phyloP scores from a whole-genome alignment of 35 echinoderm and acorn worm genomes.

The Strongylocentrotus purpuratus region DNA sequence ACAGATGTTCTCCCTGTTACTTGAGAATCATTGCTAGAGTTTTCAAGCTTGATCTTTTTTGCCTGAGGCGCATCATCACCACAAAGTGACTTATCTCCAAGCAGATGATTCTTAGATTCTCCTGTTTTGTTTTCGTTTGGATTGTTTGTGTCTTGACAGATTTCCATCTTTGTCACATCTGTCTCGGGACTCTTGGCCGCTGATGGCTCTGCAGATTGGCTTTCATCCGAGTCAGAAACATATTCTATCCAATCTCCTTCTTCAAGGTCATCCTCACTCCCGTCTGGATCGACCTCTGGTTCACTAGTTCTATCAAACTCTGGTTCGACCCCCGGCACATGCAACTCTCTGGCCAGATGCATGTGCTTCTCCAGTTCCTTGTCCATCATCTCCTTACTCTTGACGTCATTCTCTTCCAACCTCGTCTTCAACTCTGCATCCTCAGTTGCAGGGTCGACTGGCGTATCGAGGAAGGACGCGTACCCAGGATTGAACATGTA shows the following conservation, averaged over 20 bases:
- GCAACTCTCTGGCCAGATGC: not conserved
- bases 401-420: conserved; percentile 6
- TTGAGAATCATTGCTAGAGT: not conserved
- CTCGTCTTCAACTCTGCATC: not conserved
- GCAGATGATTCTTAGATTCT: not conserved
- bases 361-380: not conserved
- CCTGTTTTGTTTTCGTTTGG: not conserved
- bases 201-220: not conserved
- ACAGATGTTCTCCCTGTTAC: not conserved
- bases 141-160: not conserved
- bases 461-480: not conserved
- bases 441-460: not conserved
- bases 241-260: not conserved
- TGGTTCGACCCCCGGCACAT: not conserved
- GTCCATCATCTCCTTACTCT: not conserved
- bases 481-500: conserved; percentile 4
- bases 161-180: not conserved
- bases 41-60: not conserved
- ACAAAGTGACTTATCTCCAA: not conserved
- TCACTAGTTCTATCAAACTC: not conserved
- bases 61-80: not conserved
- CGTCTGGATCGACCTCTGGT: not conserved
- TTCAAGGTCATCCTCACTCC: not conserved
- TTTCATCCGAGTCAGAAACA: not conserved
- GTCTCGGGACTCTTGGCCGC: not conserved